These are phyloP conservation scores for Uromys caudimaculatus DNA, from an alignment of 2,797 vertebrate species.

Conservation along the genomic window DNA sequence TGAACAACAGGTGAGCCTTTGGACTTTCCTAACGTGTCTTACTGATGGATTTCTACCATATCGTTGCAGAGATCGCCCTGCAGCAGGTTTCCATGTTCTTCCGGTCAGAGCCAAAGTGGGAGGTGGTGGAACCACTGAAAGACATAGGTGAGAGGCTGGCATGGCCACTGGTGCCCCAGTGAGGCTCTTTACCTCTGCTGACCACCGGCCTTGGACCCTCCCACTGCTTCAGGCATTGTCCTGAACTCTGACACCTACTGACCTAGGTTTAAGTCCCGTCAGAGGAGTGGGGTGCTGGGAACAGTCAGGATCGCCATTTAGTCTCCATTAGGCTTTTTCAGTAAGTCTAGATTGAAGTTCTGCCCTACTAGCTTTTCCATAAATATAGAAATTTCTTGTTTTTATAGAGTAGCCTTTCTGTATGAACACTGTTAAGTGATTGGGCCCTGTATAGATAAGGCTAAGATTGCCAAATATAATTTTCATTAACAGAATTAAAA, in stretches of 20 bases:
- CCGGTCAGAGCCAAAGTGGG: conserved; percentile 97
- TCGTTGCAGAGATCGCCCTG: conserved; percentile 94
- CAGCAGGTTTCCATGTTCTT: conserved; percentile 99
- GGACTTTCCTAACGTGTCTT: background rate
- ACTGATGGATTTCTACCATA: conserved; percentile 66
- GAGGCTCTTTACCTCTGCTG: background rate
- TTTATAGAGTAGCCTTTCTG: background rate
- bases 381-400: background rate
- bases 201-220: conserved; percentile 16
- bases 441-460: background rate
- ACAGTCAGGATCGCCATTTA: conserved; percentile 5
- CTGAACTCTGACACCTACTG: background rate
- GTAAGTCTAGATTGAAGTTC: conserved; percentile 3
- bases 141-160: conserved; percentile 92
- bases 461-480: conserved; percentile 7
- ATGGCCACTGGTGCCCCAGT: background rate
- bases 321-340: conserved; percentile 29
- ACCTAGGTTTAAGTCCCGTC: background rate
- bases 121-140: conserved; percentile 96
- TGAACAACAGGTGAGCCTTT: background rate
- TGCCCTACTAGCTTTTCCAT: background rate
- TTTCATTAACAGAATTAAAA: conserved; percentile 53
- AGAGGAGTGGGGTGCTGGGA: background rate
- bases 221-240: background rate
- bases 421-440: background rate